phyloP scores from a whole-genome alignment of 2,113 vertebrate species.

The Triplophysa siluroides region DNA sequence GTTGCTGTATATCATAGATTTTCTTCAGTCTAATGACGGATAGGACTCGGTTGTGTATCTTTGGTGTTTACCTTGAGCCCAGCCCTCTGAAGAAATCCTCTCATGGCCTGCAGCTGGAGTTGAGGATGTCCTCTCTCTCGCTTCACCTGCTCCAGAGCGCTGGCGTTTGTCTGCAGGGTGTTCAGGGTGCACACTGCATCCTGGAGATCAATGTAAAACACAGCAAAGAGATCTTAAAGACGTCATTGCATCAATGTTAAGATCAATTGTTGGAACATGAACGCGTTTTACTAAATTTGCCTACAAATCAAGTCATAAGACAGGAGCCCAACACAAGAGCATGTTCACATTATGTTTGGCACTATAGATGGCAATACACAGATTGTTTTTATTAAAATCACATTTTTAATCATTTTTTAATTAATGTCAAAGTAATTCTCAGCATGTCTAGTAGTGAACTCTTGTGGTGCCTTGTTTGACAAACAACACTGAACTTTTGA shows the following conservation, averaged over 20 bases:
- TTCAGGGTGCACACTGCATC: constrained; percentile 91
- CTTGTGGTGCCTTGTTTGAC: neutral
- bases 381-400: no score
- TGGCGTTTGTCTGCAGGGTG: constrained; percentile 92
- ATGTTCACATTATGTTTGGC: no score
- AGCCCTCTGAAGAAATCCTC: constrained; percentile 78
- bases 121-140: constrained; percentile 74
- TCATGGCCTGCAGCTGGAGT: constrained; percentile 86
- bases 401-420: no score
- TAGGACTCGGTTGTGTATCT: no score
- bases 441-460: neutral
- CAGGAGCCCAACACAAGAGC: no score
- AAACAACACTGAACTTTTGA: constrained; percentile 3
- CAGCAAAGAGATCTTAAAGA: neutral
- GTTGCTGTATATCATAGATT: no score
- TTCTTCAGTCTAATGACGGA: no score
- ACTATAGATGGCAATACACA: no score
- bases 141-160: constrained; percentile 84
- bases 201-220: constrained; percentile 64
- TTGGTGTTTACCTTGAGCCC: constrained; percentile 78
- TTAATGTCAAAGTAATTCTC: neutral
- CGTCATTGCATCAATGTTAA: neutral
- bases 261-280: no score
- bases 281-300: no score
- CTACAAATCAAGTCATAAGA: no score